Base-by-base conservation (phyloP, 2,797 vertebrate species). In the Poecilia velifera region DNA sequence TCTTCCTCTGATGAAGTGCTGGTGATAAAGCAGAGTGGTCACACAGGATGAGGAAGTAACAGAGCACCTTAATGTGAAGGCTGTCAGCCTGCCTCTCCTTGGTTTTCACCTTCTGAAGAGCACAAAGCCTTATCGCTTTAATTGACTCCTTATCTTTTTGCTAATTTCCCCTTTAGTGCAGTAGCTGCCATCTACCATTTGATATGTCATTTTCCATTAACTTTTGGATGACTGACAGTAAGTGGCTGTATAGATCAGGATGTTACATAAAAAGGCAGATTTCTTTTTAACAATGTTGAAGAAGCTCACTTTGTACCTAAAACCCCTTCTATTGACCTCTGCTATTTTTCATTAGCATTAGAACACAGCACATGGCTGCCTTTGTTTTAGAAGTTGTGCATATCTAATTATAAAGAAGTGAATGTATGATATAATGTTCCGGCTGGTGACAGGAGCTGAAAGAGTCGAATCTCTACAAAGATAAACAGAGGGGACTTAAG, bases 121-220 rank as follows among this genome's bases (percentile, higher is more conserved):
- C 72, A 0, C 78, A n/a, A 77, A 89, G 90, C 87, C 91, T 97
- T 96, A 97, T 98, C 94, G 91, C 89, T 96, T 96, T 97, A 97
- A 97, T 97, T 97, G 96, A 96, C 96, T 96, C 96, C 96, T 96
- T 96, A 94, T 94, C 92, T 91, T 95, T 85, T 90, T 87, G 86
- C 93, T 93, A 92, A 93, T 94, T 91, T 91, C 79, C 81, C 84
- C 77, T 82, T 87, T 82, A 79, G 84, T 81, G 83, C 79, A 80
- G 45, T 41, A 73, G 80, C 82, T 78, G 79, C 74, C 49, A 16
- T 83, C 79, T 81, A 73, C 83, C 71, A 77, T 88, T 90, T 86
- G 73, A 90, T 87, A 51, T 88, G 88, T 91, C 89, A 82, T 87
- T 88, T 89, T 81, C 87, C 85, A 75, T 70, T 76, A 84, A 83